Evolutionary conservation across 2,888 invertebrate genomes (phyloP), one percentile per base, ranked within the genome.

Genomic region (Sepiola atlantica): DNA sequence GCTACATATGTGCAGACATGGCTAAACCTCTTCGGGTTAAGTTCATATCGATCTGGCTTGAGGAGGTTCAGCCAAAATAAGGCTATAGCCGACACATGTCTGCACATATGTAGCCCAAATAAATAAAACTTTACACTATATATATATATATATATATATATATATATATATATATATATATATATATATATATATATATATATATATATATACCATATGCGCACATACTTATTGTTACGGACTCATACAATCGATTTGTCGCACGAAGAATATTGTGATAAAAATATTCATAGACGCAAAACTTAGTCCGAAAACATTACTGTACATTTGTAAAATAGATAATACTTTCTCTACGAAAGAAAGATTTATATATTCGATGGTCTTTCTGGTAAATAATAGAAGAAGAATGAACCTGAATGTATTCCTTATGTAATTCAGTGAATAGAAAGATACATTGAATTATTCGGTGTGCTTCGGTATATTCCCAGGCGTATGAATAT

Each of bases 221-320:
- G 32, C 77, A 32, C 32, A 77, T n/a, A n/a, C 21, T 16, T n/a
- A 77, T 77, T 77, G 14, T n/a, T n/a, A 32, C 16, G 32, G 77
- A 77, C 77, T 77, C n/a, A n/a, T 77, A 77, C n/a, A 77, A 77
- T 77, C n/a, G 77, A 77, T 77, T 77, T n/a, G 77, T 77, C 77
- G 32, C 77, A n/a, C 18, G 77, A 32, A n/a, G n/a, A 77, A 16
- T 77, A n/a, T 77, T 77, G 77, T 77, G 77, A 77, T 77, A 77
- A 77, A 77, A 77, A 77, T 77, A 77, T 18, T 77, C 77, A n/a
- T 77, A 77, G 77, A n/a, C 77, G 32, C 77, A 77, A 77, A 77
- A n/a, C n/a, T 16, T 77, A 77, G 77, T 77, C 77, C 77, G 16
- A 77, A 32, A 77, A 77, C 18, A 77, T 77, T 77, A 77, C 77